Conservation (phyloP, 2,888 invertebrate species). For the Tuta absoluta region DNA sequence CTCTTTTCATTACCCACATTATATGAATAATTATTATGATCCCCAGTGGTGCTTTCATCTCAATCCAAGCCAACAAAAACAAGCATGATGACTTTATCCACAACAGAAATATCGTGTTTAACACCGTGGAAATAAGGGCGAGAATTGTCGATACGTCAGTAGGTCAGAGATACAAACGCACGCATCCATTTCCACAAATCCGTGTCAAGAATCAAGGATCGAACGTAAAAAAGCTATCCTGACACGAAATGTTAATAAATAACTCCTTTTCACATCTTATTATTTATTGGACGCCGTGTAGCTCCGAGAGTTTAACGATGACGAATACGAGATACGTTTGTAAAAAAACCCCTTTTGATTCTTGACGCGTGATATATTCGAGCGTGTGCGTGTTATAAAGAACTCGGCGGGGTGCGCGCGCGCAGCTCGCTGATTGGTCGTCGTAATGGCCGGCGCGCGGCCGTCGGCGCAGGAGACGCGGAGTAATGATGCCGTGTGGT, state of each 20-base stretch:
- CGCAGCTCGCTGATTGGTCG: constrained; percentile 69
- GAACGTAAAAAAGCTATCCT: constrained; percentile 56
- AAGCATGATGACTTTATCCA: constrained; percentile 43
- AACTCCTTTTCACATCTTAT: constrained; percentile 65
- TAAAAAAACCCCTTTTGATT: constrained; percentile 68
- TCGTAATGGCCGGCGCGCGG: constrained; percentile 64
- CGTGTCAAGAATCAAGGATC: constrained; percentile 65
- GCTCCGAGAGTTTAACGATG: constrained; percentile 69
- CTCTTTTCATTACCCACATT: constrained; percentile 29
- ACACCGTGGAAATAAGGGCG: constrained; percentile 42
- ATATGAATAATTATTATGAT: constrained; percentile 33
- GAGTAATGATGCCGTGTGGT: constrained; percentile 68
- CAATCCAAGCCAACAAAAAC: constrained; percentile 42
- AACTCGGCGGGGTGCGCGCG: constrained; percentile 74
- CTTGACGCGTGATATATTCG: constrained; percentile 76
- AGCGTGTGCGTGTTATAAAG: constrained; percentile 70
- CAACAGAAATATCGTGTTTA: constrained; percentile 46
- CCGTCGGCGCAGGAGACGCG: constrained; percentile 62
- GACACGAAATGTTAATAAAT: constrained; percentile 65
- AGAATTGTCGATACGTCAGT: constrained; percentile 42
- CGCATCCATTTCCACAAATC: constrained; percentile 73
- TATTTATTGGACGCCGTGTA: constrained; percentile 68
- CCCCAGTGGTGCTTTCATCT: constrained; percentile 31
- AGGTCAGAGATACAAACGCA: constrained; percentile 52
- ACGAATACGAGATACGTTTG: constrained; percentile 78